Evolutionary conservation across 2,797 vertebrate species (phyloP), one percentile per base, ranked within the genome.

Genomic region (Mormyrops attenuatus): DNA sequence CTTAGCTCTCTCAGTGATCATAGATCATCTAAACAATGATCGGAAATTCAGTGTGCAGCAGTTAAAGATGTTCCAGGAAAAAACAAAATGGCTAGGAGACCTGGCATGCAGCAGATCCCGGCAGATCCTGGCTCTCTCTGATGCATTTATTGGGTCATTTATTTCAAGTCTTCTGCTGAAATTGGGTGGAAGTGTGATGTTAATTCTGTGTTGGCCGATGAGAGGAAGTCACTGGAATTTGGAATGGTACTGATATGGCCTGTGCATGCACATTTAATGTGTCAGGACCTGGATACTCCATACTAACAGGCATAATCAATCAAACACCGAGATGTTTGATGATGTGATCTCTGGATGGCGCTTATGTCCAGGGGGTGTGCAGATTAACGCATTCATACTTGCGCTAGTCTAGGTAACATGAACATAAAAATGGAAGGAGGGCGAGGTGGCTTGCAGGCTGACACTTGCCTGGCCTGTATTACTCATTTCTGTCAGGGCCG

Each of bases 21-120:
- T 15, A 60, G 41, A 66, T 85, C 9, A 89, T 89, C 50, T 55
- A 86, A 63, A 87, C 47, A 77, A 47, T 38, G 57, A 87, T 73
- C 15, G 89, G 84, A 89, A 69, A 73, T 89, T 49, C 17, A 8
- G 47, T 49, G 41, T 77, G 17, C 49, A 17, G 49, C 80, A 52
- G 47, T 69, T 47, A 22, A 50, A 44, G 55, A 50, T 34, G 34
- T 60, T 41, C 55, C 22, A 69, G 80, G 73, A 80, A 80, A 41
- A 89, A 50, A 66, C 41, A 5, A 34, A 7, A 60, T 1, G 47
- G 44, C n/a, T 50, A 1, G 13, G 17, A 49, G 82, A 8, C 82
- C 88, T n/a, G 53, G 88, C 22, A 2, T 50, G 15, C 17, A 50
- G 41, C 85, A 47, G 20, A n/a, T 15, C 47, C 57, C 17, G 47